Conservation (phyloP, 2,113 vertebrate species). For the Hiodon tergisus region DNA sequence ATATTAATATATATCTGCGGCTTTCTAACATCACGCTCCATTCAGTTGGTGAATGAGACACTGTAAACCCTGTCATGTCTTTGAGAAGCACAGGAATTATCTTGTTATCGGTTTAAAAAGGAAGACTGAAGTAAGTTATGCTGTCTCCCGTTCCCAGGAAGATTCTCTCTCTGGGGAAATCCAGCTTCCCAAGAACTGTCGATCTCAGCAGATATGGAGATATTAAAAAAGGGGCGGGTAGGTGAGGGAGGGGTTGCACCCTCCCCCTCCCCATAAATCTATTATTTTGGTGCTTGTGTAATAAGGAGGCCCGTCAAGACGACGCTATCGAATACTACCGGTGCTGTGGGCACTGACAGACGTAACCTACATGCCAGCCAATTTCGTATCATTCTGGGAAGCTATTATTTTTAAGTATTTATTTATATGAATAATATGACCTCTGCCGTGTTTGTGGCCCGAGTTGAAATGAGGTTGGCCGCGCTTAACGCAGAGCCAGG, state of each 20-base stretch:
- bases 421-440: conserved; percentile 50
- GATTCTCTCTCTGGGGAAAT: conserved; percentile 71
- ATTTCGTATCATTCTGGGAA: not conserved
- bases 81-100: conserved; percentile 74
- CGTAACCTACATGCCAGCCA: conserved; percentile 47
- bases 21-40: conserved; percentile 57
- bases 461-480: conserved; percentile 22
- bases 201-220: conserved; percentile 72
- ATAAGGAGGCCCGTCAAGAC: conserved; percentile 72
- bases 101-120: conserved; percentile 84
- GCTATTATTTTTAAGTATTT: conserved; percentile 18
- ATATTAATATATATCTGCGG: no score
- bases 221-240: conserved; percentile 61
- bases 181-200: conserved; percentile 70
- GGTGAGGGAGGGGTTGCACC: conserved; percentile 23
- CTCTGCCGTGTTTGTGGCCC: conserved; percentile 24
- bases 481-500: not conserved
- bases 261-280: conserved; percentile 64
- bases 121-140: conserved; percentile 74
- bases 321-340: conserved; percentile 55
- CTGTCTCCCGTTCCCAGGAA: conserved; percentile 71
- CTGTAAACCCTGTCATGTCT: conserved; percentile 70
- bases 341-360: conserved; percentile 55
- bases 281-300: conserved; percentile 56
- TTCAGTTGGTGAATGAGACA: conserved; percentile 68